Percentiles rank a stretch among this genome's conserved stretches.
These are phyloP conservation scores for Noctua pronuba DNA, from an alignment of 2,888 invertebrate species.

Conservation along the genomic window DNA sequence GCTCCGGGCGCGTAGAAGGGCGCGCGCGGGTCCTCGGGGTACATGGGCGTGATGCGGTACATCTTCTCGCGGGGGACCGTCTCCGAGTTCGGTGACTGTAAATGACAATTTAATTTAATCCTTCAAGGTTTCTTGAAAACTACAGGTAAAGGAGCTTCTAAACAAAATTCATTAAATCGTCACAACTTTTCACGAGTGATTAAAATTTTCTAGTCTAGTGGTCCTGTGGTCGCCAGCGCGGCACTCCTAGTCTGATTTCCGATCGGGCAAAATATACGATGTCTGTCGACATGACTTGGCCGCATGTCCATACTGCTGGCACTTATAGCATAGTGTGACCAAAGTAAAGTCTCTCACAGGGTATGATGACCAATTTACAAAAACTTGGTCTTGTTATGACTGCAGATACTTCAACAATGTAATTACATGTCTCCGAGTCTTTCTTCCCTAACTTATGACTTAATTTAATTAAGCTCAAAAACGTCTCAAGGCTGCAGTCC, in stretches of 20 bases:
- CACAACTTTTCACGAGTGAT: neutral
- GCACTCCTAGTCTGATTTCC: neutral
- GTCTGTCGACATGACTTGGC: too few species aligned
- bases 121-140: neutral
- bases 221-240: neutral
- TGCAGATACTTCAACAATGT: too few species aligned
- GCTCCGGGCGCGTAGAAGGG: conserved; percentile 96
- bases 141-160: neutral
- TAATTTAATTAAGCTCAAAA: too few species aligned
- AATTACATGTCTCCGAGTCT: too few species aligned
- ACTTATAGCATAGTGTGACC: too few species aligned
- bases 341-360: too few species aligned
- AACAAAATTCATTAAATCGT: neutral
- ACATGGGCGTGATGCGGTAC: conserved; percentile 96
- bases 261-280: too few species aligned
- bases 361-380: too few species aligned
- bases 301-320: too few species aligned
- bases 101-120: neutral
- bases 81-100: conserved; percentile 94
- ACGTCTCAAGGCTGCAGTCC: too few species aligned
- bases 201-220: neutral
- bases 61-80: conserved; percentile 95
- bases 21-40: conserved; percentile 97
- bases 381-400: too few species aligned
- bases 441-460: too few species aligned